Base-by-base conservation (phyloP, 2,113 vertebrate genomes). In the Eulemur macaco region DNA sequence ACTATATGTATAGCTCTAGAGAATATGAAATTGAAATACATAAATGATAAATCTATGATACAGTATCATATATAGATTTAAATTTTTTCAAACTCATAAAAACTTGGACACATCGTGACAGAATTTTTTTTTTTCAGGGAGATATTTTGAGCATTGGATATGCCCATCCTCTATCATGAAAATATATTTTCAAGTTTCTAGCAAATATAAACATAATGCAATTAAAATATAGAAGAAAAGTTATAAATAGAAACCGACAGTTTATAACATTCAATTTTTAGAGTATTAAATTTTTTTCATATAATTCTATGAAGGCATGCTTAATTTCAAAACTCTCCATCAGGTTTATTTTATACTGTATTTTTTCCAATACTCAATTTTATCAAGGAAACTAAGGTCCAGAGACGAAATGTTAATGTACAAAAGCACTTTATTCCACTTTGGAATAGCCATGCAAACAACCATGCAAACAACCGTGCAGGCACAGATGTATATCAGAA, bases 341-440 rank as follows among this genome's bases (percentile, higher is more conserved):
- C 14, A 89, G 15, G 2, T 66, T 94, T 88, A 95, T n/a, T 88
- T 86, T 66, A 58, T 94, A 34, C 10, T n/a, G 14, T 37, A 58
- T 95, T 73, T 92, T 89, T 84, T 84, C 10, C 27, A 77, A 3
- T 71, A 94, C 23, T 86, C 10, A 76, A 37, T 93, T 92, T 94
- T 88, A 34, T 63, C 23, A 86, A 54, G 8, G 7, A 90, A 88
- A 56, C 15, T 18, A 37, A 71, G 3, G 10, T 47, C 10, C 68
- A 42, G 29, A 89, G 34, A 27, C 42, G 76, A 83, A 91, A 68
- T n/a, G 1, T 50, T 47, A 81, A 18, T 31, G 10, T 1, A 76
- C 25, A 63, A 91, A 93, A 93, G 7, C 29, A 76, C 11, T 50
- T 37, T 50, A 82, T n/a, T 54, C 14, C 31, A 39, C 13, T 45